Percentiles rank a stretch among this genome's conserved stretches.
Conservation (phyloP, 2,888 invertebrate genomes). For the Lacanobia wlatinum region DNA sequence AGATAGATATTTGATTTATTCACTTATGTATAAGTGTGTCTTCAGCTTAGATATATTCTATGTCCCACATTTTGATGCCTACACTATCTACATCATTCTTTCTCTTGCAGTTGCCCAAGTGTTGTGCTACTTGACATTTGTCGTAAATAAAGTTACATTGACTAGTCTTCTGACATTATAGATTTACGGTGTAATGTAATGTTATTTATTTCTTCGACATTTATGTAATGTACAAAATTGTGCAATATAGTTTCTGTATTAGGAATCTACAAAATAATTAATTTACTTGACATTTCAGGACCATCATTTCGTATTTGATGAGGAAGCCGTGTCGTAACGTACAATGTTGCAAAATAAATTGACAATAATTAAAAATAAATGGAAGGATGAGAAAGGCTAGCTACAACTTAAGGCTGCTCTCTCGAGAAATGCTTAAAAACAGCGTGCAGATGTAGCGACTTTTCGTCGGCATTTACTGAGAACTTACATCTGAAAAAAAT, state of each 20-base stretch:
- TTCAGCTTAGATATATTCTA: slow-evolving; percentile 7
- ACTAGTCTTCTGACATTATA: slow-evolving; percentile 23
- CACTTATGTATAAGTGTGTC: not conserved
- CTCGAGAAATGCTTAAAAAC: no score
- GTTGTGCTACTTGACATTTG: slow-evolving; percentile 42
- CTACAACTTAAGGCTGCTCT: not conserved
- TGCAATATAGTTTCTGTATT: slow-evolving; percentile 28
- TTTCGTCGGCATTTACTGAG: no score
- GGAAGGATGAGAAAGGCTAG: not conserved
- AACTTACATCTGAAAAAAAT: no score
- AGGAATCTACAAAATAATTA: not conserved
- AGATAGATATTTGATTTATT: no score
- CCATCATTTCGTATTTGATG: not conserved
- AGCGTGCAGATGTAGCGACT: no score
- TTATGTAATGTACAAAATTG: slow-evolving; percentile 25
- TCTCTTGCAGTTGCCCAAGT: slow-evolving; percentile 16
- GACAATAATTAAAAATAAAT: not conserved
- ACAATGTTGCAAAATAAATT: not conserved
- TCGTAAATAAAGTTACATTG: slow-evolving; percentile 44
- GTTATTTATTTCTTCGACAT: slow-evolving; percentile 13
- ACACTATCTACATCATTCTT: slow-evolving; percentile 21
- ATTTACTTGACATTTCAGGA: not conserved
- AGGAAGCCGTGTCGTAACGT: not conserved
- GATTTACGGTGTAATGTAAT: slow-evolving; percentile 25
- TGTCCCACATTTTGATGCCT: slow-evolving; percentile 30